Evolutionary conservation across 2,797 vertebrate genomes (phyloP), one percentile per base, ranked within the genome.

Genomic region (Hippocampus kuda): DNA sequence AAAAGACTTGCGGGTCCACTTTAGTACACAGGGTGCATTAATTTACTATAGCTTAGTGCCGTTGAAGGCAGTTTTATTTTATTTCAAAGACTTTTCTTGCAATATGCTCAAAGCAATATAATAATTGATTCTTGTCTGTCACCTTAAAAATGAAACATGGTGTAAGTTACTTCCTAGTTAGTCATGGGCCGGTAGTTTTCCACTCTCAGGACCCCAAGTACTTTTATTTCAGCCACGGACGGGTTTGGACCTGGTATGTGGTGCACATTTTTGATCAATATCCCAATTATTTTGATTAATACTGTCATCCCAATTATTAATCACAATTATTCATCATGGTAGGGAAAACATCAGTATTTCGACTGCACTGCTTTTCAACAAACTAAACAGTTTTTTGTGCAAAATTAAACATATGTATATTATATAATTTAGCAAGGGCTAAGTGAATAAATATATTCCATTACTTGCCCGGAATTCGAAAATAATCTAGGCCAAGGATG

Each of bases 21-120:
- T 63, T 75, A 66, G 79, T 83, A 83, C 85, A 76, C 72, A 68
- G 70, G 82, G 83, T 81, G 78, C 76, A 84, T 86, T 71, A 86
- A 81, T 82, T 78, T 81, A 85, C 76, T 77, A 69, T 84, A 86
- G 80, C 64, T 79, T 82, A 84, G 81, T 75, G 82, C 83, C 75
- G 72, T 74, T 77, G 73, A 85, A 81, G 80, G 81, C 83, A 82
- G 86, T 75, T 73, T 63, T 63, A 44, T 64, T 48, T 65, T 24
- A 46, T 44, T 46, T 80, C 73, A 84, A 88, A 88, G 82, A 86
- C 85, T 85, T 83, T 83, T 82, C 81, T 89, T 78, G 87, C 89
- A 89, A 88, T 89, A 89, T 87, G 83, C 88, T 85, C 72, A 79
- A 88, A 89, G 87, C 87, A 90, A 87, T 89, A 89, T 84, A 76